Evolutionary conservation across 2,797 vertebrate genomes (phyloP).

Genomic region (Neosilurus mollespiculum): DNA sequence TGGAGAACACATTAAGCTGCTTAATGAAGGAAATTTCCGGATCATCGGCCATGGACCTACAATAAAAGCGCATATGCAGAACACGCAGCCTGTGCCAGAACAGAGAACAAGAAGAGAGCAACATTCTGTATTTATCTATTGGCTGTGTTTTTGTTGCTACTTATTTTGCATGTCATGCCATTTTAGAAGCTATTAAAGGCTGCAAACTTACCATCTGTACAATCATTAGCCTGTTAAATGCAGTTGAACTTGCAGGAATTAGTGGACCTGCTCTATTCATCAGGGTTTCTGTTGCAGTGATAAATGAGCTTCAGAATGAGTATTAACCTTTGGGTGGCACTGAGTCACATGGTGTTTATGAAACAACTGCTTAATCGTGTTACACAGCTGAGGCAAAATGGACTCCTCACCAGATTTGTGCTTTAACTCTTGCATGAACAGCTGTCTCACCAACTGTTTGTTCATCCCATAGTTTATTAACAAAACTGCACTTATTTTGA

Average conservation of each 20-base stretch:
- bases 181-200: constrained; percentile 63
- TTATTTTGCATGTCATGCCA: constrained; percentile 57
- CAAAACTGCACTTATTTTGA: background rate
- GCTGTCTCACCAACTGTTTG: background rate
- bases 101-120: constrained; percentile 54
- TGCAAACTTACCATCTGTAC: constrained; percentile 65
- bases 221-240: constrained; percentile 64
- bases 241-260: constrained; percentile 61
- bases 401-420: background rate
- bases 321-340: constrained; percentile 59
- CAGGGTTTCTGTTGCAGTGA: constrained; percentile 62
- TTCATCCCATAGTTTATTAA: background rate
- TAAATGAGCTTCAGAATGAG: constrained; percentile 63
- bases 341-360: constrained; percentile 38
- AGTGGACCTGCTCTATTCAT: constrained; percentile 53
- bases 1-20: constrained; percentile 50
- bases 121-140: constrained; percentile 20
- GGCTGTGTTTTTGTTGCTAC: constrained; percentile 16
- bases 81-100: constrained; percentile 45
- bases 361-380: constrained; percentile 34
- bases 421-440: constrained; percentile 6
- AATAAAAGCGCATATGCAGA: constrained; percentile 58
- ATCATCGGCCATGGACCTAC: constrained; percentile 58
- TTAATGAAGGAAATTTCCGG: constrained; percentile 58
- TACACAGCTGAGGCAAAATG: constrained; percentile 34